Evolutionary conservation across 53 echinoderm and acorn worm species (phyloP).

Genomic region (Paracentrotus lividus): DNA sequence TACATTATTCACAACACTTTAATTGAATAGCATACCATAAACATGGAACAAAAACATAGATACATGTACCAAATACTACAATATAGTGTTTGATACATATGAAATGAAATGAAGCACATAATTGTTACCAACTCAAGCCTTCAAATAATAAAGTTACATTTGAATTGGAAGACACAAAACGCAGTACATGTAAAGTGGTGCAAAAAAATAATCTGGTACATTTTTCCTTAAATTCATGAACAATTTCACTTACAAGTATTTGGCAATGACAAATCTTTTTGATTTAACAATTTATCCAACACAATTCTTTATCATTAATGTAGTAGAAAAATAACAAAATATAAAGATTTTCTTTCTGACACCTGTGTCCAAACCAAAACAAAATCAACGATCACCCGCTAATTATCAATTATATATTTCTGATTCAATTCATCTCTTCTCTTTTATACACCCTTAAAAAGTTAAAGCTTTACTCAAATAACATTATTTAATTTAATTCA

Average conservation of each 20-base stretch:
- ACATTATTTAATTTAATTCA: neutral
- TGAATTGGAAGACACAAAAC: constrained; percentile 6
- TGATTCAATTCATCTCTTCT: neutral
- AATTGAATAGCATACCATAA: neutral
- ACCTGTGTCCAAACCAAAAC: neutral
- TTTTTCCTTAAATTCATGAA: neutral
- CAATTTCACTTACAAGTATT: neutral
- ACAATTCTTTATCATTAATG: neutral
- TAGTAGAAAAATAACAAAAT: neutral
- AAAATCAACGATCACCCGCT: neutral
- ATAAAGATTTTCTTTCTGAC: neutral
- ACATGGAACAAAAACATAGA: neutral
- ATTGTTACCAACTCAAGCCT: neutral
- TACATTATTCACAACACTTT: constrained; percentile 40
- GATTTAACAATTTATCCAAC: neutral
- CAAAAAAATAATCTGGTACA: neutral
- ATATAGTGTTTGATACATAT: neutral
- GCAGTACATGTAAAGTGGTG: neutral
- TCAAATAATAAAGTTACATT: neutral
- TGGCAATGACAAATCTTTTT: neutral
- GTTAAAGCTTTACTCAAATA: neutral
- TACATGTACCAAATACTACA: neutral
- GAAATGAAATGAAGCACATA: neutral
- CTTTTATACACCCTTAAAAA: neutral
- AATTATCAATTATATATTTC: neutral